phyloP scores from a whole-genome alignment of 2,113 vertebrate species.

The Rhinichthys klamathensis region DNA sequence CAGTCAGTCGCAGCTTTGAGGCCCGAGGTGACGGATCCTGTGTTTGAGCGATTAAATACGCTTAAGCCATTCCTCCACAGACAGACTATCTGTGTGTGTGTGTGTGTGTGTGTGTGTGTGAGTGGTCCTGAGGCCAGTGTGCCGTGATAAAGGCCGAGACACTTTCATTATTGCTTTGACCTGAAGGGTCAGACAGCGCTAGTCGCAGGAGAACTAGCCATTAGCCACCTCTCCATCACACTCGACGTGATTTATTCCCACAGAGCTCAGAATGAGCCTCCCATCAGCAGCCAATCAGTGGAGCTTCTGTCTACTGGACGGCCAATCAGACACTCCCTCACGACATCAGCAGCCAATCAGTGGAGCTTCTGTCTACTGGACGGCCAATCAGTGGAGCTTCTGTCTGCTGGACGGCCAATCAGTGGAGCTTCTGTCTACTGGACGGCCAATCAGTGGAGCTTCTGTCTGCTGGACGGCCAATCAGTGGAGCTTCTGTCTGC shows the following conservation, averaged over 20 bases:
- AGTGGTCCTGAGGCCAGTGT: neutral
- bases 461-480: too few species aligned
- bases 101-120: too few species aligned
- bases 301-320: neutral
- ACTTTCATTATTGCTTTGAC: slow-evolving; percentile 64
- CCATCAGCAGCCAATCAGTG: neutral
- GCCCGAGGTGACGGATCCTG: neutral
- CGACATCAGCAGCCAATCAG: neutral
- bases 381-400: neutral
- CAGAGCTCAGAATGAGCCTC: slow-evolving; percentile 39
- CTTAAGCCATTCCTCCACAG: neutral
- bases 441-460: too few species aligned
- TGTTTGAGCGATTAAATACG: neutral
- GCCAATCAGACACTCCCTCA: too few species aligned
- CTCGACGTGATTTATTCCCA: slow-evolving; percentile 56
- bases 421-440: neutral
- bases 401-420: neutral
- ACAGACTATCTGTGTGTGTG: neutral
- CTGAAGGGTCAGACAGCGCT: slow-evolving; percentile 50
- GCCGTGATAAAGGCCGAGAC: slow-evolving; percentile 51
- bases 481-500: too few species aligned
- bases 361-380: neutral
- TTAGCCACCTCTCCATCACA: slow-evolving; percentile 61
- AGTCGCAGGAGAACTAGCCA: slow-evolving; percentile 53
- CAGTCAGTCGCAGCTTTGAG: neutral